These are phyloP conservation scores for Machimus atricapillus DNA, from an alignment of 2,888 invertebrate genomes.

Conservation along the genomic window DNA sequence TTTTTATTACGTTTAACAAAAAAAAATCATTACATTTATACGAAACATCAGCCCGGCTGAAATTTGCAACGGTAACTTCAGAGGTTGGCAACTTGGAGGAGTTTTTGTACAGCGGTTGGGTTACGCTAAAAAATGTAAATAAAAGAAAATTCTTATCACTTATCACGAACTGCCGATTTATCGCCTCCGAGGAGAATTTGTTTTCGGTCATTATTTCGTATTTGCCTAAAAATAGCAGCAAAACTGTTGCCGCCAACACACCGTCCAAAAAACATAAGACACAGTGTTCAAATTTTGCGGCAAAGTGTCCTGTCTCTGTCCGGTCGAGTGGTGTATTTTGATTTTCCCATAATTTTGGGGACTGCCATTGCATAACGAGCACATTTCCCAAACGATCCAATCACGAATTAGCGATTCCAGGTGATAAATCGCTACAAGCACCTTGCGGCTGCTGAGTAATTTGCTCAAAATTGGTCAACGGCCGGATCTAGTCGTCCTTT, in stretches of 20 bases:
- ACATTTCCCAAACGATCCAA: neutral
- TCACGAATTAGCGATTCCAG: neutral
- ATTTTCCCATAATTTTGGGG: neutral
- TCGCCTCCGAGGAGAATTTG: neutral
- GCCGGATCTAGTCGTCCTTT: constrained; percentile 24
- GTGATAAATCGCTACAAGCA: neutral
- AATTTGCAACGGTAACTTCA: neutral
- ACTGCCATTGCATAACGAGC: neutral
- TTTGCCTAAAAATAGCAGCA: neutral
- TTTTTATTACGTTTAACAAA: neutral
- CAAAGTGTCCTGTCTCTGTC: neutral
- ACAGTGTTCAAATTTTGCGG: neutral
- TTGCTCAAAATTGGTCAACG: constrained; percentile 36
- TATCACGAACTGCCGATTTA: neutral
- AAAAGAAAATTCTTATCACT: neutral
- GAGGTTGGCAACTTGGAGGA: neutral
- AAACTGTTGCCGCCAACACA: neutral
- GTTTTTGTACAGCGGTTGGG: neutral
- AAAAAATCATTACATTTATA: neutral
- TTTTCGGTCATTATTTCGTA: neutral
- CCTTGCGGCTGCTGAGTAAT: neutral
- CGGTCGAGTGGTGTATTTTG: neutral
- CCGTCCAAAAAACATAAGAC: neutral
- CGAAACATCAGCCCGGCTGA: neutral
- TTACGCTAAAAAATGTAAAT: constrained; percentile 11